These are phyloP conservation scores for Oncorhynchus tshawytscha DNA, from an alignment of 2,113 vertebrate species.

Conservation along the genomic window DNA sequence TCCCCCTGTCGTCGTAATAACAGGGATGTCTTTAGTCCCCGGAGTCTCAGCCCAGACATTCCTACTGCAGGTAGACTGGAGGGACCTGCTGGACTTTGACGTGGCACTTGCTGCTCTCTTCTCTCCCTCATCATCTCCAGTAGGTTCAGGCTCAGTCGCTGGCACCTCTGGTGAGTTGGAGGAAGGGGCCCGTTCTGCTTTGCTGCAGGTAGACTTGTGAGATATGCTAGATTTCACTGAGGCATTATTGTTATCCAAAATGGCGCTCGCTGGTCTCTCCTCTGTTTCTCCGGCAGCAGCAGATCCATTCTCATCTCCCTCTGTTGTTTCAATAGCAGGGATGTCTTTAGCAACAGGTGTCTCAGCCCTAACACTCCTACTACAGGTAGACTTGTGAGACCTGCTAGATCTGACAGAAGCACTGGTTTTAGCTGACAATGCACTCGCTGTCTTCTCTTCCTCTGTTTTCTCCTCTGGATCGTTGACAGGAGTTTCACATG, in stretches of 20 bases:
- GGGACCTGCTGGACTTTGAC: conserved; percentile 1
- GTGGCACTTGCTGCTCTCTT: conserved; percentile 14
- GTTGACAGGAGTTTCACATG: neutral
- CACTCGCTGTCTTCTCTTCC: conserved; percentile 12
- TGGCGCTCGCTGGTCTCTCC: conserved; percentile 28
- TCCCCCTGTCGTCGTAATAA: conserved; percentile 28
- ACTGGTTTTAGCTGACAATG: conserved; percentile 9
- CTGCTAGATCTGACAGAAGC: neutral
- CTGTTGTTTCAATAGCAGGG: conserved; percentile 32
- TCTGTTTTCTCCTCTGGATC: conserved; percentile 4
- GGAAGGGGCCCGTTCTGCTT: neutral
- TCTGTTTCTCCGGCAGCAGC: conserved; percentile 26
- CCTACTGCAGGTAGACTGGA: conserved; percentile 5
- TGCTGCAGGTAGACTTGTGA: conserved; percentile 11
- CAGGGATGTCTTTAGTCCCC: neutral
- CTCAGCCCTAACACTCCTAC: conserved; percentile 4
- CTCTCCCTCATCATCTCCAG: conserved; percentile 6
- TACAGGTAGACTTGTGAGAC: neutral
- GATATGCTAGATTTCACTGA: conserved; percentile 32
- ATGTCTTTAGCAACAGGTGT: neutral
- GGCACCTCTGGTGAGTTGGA: neutral
- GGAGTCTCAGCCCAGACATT: conserved; percentile 10
- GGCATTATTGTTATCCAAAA: conserved; percentile 52
- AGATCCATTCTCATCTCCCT: conserved; percentile 9
- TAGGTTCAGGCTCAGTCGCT: neutral